A percentile compares a stretch with the other conserved stretches of the same genome.
phyloP scores from a whole-genome alignment of 2,888 invertebrate species.

The Mactromeris polynyma region DNA sequence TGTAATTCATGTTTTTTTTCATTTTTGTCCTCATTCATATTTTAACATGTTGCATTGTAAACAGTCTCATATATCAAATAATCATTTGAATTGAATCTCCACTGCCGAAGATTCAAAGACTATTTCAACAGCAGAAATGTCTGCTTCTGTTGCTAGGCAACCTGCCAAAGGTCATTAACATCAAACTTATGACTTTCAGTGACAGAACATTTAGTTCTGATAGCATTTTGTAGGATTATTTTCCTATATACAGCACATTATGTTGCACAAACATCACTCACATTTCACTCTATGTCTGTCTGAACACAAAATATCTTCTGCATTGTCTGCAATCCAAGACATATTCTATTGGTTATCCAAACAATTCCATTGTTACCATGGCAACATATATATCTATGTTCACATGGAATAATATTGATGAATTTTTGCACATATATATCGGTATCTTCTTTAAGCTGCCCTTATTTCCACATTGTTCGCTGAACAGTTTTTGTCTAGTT shows the following conservation, averaged over 20 bases:
- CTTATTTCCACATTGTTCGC: background rate
- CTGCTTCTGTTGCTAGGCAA: background rate
- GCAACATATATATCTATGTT: background rate
- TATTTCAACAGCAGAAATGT: background rate
- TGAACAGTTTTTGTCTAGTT: background rate
- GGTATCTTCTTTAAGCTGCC: background rate
- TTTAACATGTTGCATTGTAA: background rate
- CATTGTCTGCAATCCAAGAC: constrained; percentile 1
- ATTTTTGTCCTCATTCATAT: background rate
- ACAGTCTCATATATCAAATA: too few species aligned
- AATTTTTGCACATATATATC: background rate
- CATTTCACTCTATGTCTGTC: background rate
- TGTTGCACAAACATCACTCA: background rate
- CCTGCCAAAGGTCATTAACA: background rate
- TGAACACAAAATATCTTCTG: background rate
- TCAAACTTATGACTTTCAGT: background rate
- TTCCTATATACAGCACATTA: background rate
- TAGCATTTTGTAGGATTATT: background rate
- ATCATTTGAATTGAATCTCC: background rate
- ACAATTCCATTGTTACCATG: background rate
- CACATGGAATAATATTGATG: constrained; percentile 5
- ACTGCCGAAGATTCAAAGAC: background rate
- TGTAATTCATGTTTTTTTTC: background rate
- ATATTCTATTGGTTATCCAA: background rate
- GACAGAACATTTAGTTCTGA: background rate